Evolutionary conservation across 2,888 invertebrate genomes (phyloP).

Genomic region (Eudasyphora cyanicolor): DNA sequence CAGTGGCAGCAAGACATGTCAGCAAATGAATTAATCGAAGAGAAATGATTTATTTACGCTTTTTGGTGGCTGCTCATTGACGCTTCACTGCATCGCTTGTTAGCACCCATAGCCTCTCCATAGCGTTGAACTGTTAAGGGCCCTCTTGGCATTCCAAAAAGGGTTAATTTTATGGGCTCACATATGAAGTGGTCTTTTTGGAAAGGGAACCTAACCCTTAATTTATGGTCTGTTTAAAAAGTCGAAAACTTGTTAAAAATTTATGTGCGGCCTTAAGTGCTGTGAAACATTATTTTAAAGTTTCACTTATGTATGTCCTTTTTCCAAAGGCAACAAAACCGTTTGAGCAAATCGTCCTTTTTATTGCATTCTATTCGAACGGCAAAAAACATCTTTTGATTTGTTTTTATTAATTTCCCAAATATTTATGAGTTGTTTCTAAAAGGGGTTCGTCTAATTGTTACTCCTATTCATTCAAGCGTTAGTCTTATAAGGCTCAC

Average conservation of each 20-base stretch:
- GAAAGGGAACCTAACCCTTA: conserved; percentile 50
- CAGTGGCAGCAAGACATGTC: conserved; percentile 75
- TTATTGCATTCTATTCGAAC: conserved; percentile 60
- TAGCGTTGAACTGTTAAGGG: too few species aligned
- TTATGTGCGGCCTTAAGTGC: conserved; percentile 30
- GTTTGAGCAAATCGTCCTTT: conserved; percentile 48
- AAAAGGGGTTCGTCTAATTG: conserved; percentile 51
- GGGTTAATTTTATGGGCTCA: conserved; percentile 53
- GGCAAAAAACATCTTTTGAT: conserved; percentile 53
- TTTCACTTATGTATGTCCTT: conserved; percentile 20
- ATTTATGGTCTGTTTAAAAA: conserved; percentile 61
- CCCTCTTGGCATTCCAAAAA: conserved; percentile 32
- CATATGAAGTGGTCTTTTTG: conserved; percentile 35
- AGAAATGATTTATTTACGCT: conserved; percentile 80
- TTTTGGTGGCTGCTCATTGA: conserved; percentile 69
- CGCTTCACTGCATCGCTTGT: conserved; percentile 72
- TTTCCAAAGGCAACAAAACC: conserved; percentile 40
- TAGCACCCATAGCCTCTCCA: conserved; percentile 66
- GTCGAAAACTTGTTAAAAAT: conserved; percentile 33
- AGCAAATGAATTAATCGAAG: conserved; percentile 80
- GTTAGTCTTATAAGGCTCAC: conserved; percentile 18
- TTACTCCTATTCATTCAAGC: conserved; percentile 36
- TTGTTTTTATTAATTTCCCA: conserved; percentile 53
- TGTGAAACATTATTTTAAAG: conserved; percentile 24
- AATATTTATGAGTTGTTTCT: conserved; percentile 50